A percentile compares a stretch with the other conserved stretches of the same genome.
Conservation (phyloP, 2,888 invertebrate species). For the Amaurobius ferox region DNA sequence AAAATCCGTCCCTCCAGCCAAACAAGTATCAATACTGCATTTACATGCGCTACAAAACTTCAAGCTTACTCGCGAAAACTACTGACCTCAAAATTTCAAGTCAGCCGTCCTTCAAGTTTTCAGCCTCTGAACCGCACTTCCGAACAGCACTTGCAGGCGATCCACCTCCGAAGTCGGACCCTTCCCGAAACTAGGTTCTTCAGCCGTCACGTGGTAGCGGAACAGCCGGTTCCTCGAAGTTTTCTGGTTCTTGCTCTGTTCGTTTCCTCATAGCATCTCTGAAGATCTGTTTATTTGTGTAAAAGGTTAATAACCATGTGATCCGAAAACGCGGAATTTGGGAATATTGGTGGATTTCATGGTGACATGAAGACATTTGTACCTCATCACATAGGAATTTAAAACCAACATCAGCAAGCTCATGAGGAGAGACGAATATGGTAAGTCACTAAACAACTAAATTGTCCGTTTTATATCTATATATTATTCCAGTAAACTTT, state of each 20-base stretch:
- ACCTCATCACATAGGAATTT: background rate
- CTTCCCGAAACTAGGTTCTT: background rate
- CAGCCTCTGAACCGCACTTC: background rate
- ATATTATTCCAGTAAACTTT: too few relatives aligned
- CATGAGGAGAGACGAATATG: conserved; percentile 14
- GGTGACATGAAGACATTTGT: conserved; percentile 1
- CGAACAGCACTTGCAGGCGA: background rate
- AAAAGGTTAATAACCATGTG: background rate
- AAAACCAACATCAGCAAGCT: background rate
- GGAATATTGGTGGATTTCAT: background rate
- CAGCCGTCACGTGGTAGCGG: background rate
- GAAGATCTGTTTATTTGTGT: background rate
- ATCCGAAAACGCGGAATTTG: background rate
- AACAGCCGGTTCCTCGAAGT: background rate
- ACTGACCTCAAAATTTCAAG: conserved; percentile 3
- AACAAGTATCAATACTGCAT: background rate
- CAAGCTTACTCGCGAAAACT: background rate
- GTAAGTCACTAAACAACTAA: background rate
- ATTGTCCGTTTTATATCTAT: too few relatives aligned
- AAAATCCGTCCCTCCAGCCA: background rate
- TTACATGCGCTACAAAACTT: background rate
- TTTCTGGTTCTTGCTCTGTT: background rate
- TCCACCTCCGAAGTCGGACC: background rate
- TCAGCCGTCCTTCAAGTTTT: conserved; percentile 11
- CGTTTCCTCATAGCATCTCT: background rate